phyloP scores from a whole-genome alignment of 2,888 invertebrate genomes.

The Drosophila multiciliata region DNA sequence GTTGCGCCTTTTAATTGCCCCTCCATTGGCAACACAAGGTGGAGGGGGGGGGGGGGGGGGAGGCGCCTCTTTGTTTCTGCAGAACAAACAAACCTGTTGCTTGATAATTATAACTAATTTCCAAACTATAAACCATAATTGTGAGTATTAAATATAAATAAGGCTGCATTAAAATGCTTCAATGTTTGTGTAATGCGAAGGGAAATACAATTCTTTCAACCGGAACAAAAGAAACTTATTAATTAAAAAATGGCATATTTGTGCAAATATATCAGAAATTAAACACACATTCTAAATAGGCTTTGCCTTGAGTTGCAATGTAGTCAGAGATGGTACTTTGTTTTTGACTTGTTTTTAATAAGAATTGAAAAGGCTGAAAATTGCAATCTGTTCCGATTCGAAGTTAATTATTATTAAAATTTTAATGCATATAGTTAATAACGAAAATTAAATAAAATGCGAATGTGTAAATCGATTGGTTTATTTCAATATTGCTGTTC shows the following conservation, averaged over 20 bases:
- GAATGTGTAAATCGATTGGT: neutral
- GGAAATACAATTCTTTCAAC: neutral
- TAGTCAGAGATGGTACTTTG: neutral
- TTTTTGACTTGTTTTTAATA: neutral
- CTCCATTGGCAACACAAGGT: constrained; percentile 26
- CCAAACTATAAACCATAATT: constrained; percentile 42
- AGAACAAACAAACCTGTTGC: constrained; percentile 45
- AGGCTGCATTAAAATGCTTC: constrained; percentile 8
- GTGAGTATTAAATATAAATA: constrained; percentile 15
- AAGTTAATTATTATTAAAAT: neutral
- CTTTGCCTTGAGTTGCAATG: neutral
- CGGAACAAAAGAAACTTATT: neutral
- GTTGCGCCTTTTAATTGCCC: constrained; percentile 80
- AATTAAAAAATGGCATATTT: neutral
- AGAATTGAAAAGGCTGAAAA: neutral
- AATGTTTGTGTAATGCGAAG: neutral
- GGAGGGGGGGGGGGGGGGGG: neutral
- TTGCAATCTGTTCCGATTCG: neutral
- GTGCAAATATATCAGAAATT: neutral
- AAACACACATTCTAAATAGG: neutral
- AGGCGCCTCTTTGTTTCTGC: constrained; percentile 55
- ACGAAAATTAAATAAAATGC: neutral
- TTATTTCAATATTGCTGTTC: neutral
- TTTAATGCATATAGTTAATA: neutral
- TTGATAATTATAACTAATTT: constrained; percentile 69